phyloP scores from a whole-genome alignment of 2,888 invertebrate genomes.

The Arenicola marina region DNA sequence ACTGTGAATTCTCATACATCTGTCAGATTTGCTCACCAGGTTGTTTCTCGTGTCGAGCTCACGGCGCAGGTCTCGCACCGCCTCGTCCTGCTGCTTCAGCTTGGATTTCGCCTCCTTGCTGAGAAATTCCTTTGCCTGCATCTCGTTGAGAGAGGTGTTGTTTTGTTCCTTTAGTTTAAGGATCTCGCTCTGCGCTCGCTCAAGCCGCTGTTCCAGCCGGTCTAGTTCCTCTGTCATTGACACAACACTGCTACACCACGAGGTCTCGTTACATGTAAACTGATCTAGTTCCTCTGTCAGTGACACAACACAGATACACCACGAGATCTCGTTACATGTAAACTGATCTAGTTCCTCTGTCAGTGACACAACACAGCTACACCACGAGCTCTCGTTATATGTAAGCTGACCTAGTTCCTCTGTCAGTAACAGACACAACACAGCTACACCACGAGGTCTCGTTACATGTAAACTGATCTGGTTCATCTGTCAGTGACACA shows the following conservation, averaged over 20 bases:
- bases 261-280: no score
- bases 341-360: no score
- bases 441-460: no score
- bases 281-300: no score
- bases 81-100: slow-evolving; percentile 35
- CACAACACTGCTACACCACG: no score
- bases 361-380: no score
- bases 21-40: slow-evolving; percentile 40
- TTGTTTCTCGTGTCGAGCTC: slow-evolving; percentile 54
- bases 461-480: no score
- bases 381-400: no score
- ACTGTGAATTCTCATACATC: not conserved
- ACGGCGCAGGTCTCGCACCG: slow-evolving; percentile 44
- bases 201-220: slow-evolving; percentile 34
- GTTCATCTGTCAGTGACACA: not conserved
- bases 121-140: not conserved
- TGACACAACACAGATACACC: no score
- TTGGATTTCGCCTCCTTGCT: slow-evolving; percentile 21
- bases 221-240: slow-evolving; percentile 19
- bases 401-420: no score
- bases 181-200: slow-evolving; percentile 41
- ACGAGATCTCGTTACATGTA: no score
- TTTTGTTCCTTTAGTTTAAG: slow-evolving; percentile 47
- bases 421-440: no score
- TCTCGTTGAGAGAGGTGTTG: slow-evolving; percentile 41